These are phyloP conservation scores for Etheostoma nigrum DNA, from an alignment of 2,797 vertebrate genomes.

Conservation along the genomic window DNA sequence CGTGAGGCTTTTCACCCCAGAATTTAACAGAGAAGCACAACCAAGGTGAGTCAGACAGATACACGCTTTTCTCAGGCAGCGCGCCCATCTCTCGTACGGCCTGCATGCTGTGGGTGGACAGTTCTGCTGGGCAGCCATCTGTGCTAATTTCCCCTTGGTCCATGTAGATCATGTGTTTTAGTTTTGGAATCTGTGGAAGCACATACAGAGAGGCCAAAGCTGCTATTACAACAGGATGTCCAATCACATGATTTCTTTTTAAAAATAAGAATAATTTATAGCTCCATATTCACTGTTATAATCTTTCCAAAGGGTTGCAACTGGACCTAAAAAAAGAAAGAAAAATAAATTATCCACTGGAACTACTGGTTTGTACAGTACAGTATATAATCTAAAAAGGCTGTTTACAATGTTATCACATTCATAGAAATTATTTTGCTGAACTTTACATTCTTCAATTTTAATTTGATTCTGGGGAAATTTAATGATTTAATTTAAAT, in stretches of 20 bases:
- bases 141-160: constrained; percentile 89
- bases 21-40: constrained; percentile 5
- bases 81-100: constrained; percentile 90
- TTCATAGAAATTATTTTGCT: background rate
- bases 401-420: background rate
- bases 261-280: background rate
- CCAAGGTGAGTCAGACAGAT: constrained; percentile 11
- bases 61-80: constrained; percentile 92
- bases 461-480: no score
- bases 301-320: background rate
- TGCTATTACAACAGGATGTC: constrained; percentile 32
- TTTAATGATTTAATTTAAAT: background rate
- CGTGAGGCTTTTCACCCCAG: background rate
- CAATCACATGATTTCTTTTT: constrained; percentile 12
- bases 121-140: constrained; percentile 88
- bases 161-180: constrained; percentile 95
- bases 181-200: constrained; percentile 86
- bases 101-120: constrained; percentile 93
- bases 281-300: background rate
- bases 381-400: background rate
- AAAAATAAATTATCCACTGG: no score
- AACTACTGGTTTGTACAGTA: background rate
- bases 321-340: background rate
- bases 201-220: constrained; percentile 64
- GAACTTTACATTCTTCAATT: background rate